A percentile compares a stretch with the other conserved stretches of the same genome.
Evolutionary conservation across 2,888 invertebrate species (phyloP).

Genomic region (Scaptomyza flava): DNA sequence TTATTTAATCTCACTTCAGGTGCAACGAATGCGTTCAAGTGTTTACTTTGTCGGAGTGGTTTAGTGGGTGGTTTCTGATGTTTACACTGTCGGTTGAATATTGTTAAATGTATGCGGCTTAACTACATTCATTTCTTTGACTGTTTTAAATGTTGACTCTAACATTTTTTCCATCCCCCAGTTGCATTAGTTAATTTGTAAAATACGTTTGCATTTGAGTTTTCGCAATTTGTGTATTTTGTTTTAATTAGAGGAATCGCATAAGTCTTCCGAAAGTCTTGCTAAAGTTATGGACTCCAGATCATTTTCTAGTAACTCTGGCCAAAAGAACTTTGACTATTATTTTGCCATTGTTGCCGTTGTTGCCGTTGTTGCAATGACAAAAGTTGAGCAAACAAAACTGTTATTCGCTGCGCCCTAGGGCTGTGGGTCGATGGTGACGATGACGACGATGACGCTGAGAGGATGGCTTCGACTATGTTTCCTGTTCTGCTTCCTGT

Average conservation of each 20-base stretch:
- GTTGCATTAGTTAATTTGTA: slow-evolving; percentile 20
- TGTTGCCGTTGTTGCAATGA: slow-evolving; percentile 63
- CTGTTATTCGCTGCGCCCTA: slow-evolving; percentile 50
- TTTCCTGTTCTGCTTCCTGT: slow-evolving; percentile 40
- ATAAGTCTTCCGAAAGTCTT: background rate
- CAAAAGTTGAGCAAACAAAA: slow-evolving; percentile 73
- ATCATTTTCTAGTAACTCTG: slow-evolving; percentile 20
- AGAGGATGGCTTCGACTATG: slow-evolving; percentile 6
- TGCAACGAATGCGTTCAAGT: slow-evolving; percentile 67
- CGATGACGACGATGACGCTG: slow-evolving; percentile 22
- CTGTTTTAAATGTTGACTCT: slow-evolving; percentile 20
- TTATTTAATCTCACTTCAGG: slow-evolving; percentile 79
- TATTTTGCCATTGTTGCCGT: slow-evolving; percentile 62
- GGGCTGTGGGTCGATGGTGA: slow-evolving; percentile 41
- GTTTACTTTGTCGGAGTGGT: slow-evolving; percentile 46
- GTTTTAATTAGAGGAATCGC: slow-evolving; percentile 23
- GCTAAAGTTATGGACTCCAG: slow-evolving; percentile 10
- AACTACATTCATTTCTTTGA: background rate
- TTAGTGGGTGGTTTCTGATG: background rate
- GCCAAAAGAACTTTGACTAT: slow-evolving; percentile 45
- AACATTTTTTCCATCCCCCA: background rate
- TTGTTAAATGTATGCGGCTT: background rate
- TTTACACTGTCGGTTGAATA: slow-evolving; percentile 26
- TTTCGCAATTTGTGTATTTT: background rate
- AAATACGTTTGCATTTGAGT: background rate